phyloP scores from a whole-genome alignment of 2,888 invertebrate genomes.

The Sceliomorpha sp. region DNA sequence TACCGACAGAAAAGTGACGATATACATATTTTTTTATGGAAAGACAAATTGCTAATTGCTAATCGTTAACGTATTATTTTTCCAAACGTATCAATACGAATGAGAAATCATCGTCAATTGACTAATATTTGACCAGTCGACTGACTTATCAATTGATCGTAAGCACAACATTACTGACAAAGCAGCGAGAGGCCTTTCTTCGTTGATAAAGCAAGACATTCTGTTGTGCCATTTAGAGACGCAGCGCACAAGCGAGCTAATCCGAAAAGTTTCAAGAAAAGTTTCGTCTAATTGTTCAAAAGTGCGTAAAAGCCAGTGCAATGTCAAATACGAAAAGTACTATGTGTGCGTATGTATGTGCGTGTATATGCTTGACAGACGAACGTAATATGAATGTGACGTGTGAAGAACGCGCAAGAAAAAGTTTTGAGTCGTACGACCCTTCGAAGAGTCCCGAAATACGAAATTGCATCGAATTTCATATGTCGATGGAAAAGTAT shows the following conservation, averaged over 20 bases:
- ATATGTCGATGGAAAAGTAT: too few relatives aligned
- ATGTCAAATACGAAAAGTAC: neutral
- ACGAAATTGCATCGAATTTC: too few relatives aligned
- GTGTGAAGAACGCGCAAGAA: neutral
- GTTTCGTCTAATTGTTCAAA: slow-evolving; percentile 54
- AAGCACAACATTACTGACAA: slow-evolving; percentile 21
- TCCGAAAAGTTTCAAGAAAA: slow-evolving; percentile 63
- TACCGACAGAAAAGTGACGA: too few relatives aligned
- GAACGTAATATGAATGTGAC: neutral
- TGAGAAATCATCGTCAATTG: too few relatives aligned
- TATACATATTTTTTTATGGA: too few relatives aligned
- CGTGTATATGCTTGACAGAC: neutral
- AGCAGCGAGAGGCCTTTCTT: slow-evolving; percentile 27
- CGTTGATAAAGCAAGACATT: slow-evolving; percentile 16
- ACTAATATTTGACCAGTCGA: neutral
- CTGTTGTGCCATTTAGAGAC: slow-evolving; percentile 22
- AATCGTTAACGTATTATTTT: too few relatives aligned
- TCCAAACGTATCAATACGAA: too few relatives aligned
- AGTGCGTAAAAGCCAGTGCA: neutral
- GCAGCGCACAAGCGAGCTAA: slow-evolving; percentile 11
- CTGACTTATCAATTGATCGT: slow-evolving; percentile 12
- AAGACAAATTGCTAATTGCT: too few relatives aligned
- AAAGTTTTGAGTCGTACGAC: slow-evolving; percentile 1
- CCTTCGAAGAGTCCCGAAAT: too few relatives aligned
- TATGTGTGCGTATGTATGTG: slow-evolving; percentile 11